Base-by-base conservation (phyloP, 1,140 invertebrate genomes). In the Stenopsyche tienmushanensis region DNA sequence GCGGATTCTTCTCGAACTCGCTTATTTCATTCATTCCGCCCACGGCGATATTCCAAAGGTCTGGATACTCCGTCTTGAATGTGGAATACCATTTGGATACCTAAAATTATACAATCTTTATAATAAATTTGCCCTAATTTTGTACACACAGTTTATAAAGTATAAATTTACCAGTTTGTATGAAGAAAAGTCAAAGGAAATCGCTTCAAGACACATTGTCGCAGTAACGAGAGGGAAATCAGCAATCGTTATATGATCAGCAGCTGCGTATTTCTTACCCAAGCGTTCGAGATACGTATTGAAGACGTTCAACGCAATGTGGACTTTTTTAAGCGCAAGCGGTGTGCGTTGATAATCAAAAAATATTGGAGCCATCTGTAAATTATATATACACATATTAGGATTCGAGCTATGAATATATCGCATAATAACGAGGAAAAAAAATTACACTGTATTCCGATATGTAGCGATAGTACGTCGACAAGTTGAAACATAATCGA, bases 401-500 rank as follows among this genome's bases (percentile, higher is more conserved):
- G 13, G 26, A 53, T 53, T 18, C 7, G 1, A 1, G 24, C 18
- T n/a, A 41, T 60, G 34, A 13, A 5, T 8, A 41, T 41, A 58
- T 18, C n/a, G 24, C 15, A 39, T 25, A 7, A 58, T 20, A 58
- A 54, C 47, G 42, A 65, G 62, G 52, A 50, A 66, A n/a, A 17
- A 42, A 9, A 65, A 83, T 80, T 79, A 89, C 88, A 44, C 82
- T 79, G 71, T 88, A 84, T 62, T 86, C 82, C 1, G 80, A 83
- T 70, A 92, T 88, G 62, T 85, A 83, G 10, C 82, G 82, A 76
- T 92, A 92, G 72, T 90, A 90, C 55, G 86, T 85, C 20, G 85
- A 84, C 69, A 90, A 78, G 75, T 91, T 90, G 72, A 92, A 92
- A 71, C 86, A 88, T 8, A 92, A 73, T 1, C 89, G 81, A 71